phyloP scores from a whole-genome alignment of 2,888 invertebrate species.

The Drosophila borborema region DNA sequence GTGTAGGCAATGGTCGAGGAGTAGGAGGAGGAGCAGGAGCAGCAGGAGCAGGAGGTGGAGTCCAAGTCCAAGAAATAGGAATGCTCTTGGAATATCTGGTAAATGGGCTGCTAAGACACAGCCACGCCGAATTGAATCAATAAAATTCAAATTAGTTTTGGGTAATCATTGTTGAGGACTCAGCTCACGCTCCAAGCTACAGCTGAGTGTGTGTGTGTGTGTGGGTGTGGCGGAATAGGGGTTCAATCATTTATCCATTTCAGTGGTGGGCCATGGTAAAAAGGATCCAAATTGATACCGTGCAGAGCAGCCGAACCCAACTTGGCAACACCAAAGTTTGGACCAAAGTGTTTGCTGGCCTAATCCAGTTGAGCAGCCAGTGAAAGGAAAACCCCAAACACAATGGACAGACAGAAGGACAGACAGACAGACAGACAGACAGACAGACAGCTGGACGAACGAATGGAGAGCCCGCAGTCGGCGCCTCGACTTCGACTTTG shows the following conservation, averaged over 20 bases:
- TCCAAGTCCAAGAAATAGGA: constrained; percentile 15
- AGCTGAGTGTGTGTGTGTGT: not conserved
- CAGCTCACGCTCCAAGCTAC: not conserved
- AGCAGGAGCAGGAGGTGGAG: not conserved
- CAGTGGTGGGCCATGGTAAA: constrained; percentile 41
- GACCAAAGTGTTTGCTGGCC: constrained; percentile 56
- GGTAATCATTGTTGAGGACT: constrained; percentile 69
- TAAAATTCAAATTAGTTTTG: constrained; percentile 83
- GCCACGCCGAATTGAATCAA: constrained; percentile 67
- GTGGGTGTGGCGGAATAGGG: constrained; percentile 25
- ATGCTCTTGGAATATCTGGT: constrained; percentile 19
- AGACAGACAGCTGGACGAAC: not conserved
- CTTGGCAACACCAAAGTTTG: constrained; percentile 43
- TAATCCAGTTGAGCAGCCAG: constrained; percentile 71
- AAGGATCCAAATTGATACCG: constrained; percentile 60
- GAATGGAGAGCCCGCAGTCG: constrained; percentile 3
- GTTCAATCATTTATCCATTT: constrained; percentile 81
- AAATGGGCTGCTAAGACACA: constrained; percentile 51
- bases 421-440: not conserved
- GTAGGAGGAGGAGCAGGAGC: not conserved
- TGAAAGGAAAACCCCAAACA: constrained; percentile 49
- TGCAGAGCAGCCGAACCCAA: not conserved
- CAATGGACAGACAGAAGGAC: constrained; percentile 24
- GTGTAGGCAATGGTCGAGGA: too few relatives aligned
- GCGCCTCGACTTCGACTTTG: constrained; percentile 41